Base-by-base conservation (phyloP, 2,797 vertebrate genomes). In the Pteronotus mesoamericanus region DNA sequence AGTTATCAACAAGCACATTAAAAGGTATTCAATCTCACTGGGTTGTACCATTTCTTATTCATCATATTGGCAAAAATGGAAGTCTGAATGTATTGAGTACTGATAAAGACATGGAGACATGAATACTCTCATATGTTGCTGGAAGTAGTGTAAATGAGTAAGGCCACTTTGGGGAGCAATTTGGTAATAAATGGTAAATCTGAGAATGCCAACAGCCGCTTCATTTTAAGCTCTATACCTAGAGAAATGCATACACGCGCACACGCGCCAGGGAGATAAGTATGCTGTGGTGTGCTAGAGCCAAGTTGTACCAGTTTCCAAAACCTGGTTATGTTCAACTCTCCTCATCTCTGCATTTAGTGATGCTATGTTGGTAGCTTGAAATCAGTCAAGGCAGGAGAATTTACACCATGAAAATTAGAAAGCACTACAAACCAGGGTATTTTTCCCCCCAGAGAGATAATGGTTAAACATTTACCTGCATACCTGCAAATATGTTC, bases 251-350 rank as follows among this genome's bases (percentile, higher is more conserved):
- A n/a, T n/a, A n/a, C n/a, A n/a, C n/a, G n/a, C n/a, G n/a, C n/a
- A n/a, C n/a, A n/a, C n/a, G n/a, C n/a, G n/a, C 16, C 64, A 9
- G 53, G 34, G 15, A 55, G 46, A 16, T 5, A 5, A 29, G 12
- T 0, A 1, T 0, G 7, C 5, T 1, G 19, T 5, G 0, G 37
- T 0, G 19, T 7, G 19, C 16, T n/a, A n/a, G 71, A 12, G 37
- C n/a, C 3, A 2, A 7, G 53, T 9, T 9, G 42, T 2, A 14
- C 79, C 37, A 3, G 12, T 64, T 51, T 0, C 0, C 3, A 14
- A 24, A 66, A 7, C 19, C 37, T 19, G 34, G 44, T 0, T 2
- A 18, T 7, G 68, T 46, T 1, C 46, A 32, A 12, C 15, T 19
- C 8, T 26, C 39, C 34, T 59, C 37, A 18, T 2, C 37, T 46